These are phyloP conservation scores for Onychorhynchus coronatus DNA, from an alignment of 2,113 vertebrate species.

Conservation along the genomic window DNA sequence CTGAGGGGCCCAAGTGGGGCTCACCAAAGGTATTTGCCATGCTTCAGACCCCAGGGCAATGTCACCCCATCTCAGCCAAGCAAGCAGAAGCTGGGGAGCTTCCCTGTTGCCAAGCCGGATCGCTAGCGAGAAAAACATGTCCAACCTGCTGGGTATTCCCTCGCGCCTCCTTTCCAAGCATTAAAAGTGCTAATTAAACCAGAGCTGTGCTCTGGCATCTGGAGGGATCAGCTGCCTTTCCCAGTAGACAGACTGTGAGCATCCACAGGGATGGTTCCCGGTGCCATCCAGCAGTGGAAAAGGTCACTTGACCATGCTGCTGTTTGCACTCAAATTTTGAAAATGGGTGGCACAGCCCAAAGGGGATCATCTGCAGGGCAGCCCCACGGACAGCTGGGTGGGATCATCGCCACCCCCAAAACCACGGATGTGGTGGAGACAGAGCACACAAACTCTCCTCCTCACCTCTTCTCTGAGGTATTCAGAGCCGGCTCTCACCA, in stretches of 20 bases:
- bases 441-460: background rate
- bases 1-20: background rate
- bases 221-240: background rate
- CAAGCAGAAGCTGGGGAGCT: background rate
- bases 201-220: background rate
- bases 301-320: background rate
- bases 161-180: background rate
- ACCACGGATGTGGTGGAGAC: background rate
- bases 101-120: background rate
- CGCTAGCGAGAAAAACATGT: background rate
- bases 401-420: background rate
- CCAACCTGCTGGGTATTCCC: background rate
- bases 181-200: constrained; percentile 52
- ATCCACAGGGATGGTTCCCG: fast-evolving
- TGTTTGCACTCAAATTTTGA: background rate
- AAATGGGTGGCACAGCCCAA: background rate
- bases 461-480: background rate
- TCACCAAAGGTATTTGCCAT: background rate
- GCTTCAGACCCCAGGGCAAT: background rate
- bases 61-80: background rate
- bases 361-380: background rate
- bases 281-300: background rate
- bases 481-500: background rate
- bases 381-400: background rate
- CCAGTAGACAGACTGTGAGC: background rate